Conservation (phyloP, 2,113 vertebrate species). For the Jaculus jaculus region DNA sequence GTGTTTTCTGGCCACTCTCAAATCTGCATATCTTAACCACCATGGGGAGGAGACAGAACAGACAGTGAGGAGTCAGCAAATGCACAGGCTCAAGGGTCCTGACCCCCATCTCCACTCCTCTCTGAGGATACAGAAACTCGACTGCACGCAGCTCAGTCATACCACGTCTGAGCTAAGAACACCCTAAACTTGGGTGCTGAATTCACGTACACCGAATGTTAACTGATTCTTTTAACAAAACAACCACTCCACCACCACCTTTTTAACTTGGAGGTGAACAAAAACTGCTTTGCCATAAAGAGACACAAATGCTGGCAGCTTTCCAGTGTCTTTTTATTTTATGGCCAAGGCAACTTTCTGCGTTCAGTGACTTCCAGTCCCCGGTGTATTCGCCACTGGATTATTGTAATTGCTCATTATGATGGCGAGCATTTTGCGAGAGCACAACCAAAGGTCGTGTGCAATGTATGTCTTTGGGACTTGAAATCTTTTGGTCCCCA, state of each 20-base stretch:
- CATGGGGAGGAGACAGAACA: background rate
- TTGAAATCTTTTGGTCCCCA: background rate
- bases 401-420: conserved; percentile 23
- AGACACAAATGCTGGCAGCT: conserved; percentile 32
- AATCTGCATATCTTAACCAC: background rate
- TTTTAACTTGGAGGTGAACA: conserved; percentile 72
- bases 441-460: conserved; percentile 38
- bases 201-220: background rate
- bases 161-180: background rate
- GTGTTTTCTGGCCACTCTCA: background rate
- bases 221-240: conserved; percentile 68
- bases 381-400: background rate
- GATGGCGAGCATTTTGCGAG: conserved; percentile 30
- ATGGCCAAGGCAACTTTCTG: conserved; percentile 10
- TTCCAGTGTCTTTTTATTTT: conserved; percentile 56
- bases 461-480: conserved; percentile 30
- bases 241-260: background rate
- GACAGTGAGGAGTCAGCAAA: background rate
- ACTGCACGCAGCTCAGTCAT: background rate
- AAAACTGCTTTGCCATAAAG: conserved; percentile 45
- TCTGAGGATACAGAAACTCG: background rate
- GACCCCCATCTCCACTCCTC: background rate
- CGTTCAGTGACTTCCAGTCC: conserved; percentile 53
- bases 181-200: conserved; percentile 47
- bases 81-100: background rate